Percentiles rank a stretch among this genome's conserved stretches.
phyloP scores from a whole-genome alignment of 2,888 invertebrate species.

The Callimorpha dominula region DNA sequence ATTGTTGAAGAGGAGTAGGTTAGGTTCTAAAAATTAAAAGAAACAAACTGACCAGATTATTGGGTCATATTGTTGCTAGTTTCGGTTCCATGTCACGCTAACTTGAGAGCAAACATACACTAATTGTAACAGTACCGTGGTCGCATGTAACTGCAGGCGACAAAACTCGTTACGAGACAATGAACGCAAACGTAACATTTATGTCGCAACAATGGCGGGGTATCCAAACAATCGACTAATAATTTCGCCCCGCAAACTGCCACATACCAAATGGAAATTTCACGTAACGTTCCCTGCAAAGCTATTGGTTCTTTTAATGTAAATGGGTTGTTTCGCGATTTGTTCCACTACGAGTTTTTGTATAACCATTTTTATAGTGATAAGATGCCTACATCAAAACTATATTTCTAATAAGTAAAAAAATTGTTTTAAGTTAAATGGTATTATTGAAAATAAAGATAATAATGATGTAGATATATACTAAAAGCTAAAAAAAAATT shows the following conservation, averaged over 20 bases:
- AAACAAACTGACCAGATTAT: background rate
- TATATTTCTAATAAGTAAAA: too few relatives aligned
- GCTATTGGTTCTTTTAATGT: conserved; percentile 71
- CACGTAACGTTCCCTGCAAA: conserved; percentile 61
- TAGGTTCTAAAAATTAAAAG: background rate
- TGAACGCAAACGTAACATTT: conserved; percentile 62
- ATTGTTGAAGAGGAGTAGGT: too few relatives aligned
- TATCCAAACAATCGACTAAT: conserved; percentile 76
- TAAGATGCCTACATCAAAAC: too few relatives aligned
- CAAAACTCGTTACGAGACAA: conserved; percentile 64
- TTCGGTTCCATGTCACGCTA: background rate
- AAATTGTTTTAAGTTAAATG: too few relatives aligned
- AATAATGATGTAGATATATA: too few relatives aligned
- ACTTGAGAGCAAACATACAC: conserved; percentile 1
- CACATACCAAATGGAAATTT: conserved; percentile 76
- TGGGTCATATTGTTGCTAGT: background rate
- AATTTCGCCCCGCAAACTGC: conserved; percentile 70
- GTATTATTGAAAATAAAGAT: too few relatives aligned
- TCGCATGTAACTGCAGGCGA: conserved; percentile 47
- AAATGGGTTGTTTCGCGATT: conserved; percentile 67
- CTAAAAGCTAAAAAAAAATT: too few relatives aligned
- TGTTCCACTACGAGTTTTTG: conserved; percentile 12
- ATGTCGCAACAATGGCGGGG: conserved; percentile 65
- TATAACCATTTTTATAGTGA: background rate
- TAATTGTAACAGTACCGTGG: conserved; percentile 18